Evolutionary conservation across 2,888 invertebrate genomes (phyloP).

Genomic region (Andrena dorsata): DNA sequence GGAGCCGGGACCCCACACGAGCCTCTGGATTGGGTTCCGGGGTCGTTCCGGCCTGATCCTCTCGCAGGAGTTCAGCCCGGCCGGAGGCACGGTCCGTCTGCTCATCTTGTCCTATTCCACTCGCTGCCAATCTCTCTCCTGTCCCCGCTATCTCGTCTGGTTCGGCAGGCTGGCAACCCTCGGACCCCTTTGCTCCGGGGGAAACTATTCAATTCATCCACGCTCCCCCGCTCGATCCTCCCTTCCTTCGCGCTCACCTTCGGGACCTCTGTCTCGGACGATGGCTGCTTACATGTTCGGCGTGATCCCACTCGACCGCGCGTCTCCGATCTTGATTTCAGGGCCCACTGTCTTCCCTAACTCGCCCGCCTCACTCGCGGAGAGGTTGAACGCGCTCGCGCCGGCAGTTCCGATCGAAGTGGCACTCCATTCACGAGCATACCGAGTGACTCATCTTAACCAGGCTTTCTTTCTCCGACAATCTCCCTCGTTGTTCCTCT

Average conservation of each 20-base stretch:
- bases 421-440: slow-evolving; percentile 16
- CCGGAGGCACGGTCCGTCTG: slow-evolving; percentile 67
- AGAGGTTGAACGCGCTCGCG: neutral
- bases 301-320: neutral
- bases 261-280: neutral
- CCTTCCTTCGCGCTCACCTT: neutral
- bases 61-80: slow-evolving; percentile 80
- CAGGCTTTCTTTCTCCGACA: slow-evolving; percentile 46
- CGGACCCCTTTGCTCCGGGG: neutral
- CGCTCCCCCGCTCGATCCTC: slow-evolving; percentile 6
- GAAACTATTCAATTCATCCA: slow-evolving; percentile 42
- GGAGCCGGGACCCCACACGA: slow-evolving; percentile 80
- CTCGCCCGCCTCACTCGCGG: too few relatives aligned
- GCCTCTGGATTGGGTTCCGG: slow-evolving; percentile 81
- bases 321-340: too few relatives aligned
- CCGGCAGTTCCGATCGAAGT: neutral
- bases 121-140: neutral
- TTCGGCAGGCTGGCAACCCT: neutral
- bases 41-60: slow-evolving; percentile 81
- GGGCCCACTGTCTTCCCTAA: too few relatives aligned
- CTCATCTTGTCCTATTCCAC: slow-evolving; percentile 70
- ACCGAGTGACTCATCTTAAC: slow-evolving; percentile 27
- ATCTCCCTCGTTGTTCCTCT: slow-evolving; percentile 30
- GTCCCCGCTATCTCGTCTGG: neutral
- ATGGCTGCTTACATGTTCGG: slow-evolving; percentile 25